Percentiles rank a stretch among this genome's conserved stretches.
Evolutionary conservation across 1,140 invertebrate species (phyloP).

Genomic region (Dufourea novaeangliae): DNA sequence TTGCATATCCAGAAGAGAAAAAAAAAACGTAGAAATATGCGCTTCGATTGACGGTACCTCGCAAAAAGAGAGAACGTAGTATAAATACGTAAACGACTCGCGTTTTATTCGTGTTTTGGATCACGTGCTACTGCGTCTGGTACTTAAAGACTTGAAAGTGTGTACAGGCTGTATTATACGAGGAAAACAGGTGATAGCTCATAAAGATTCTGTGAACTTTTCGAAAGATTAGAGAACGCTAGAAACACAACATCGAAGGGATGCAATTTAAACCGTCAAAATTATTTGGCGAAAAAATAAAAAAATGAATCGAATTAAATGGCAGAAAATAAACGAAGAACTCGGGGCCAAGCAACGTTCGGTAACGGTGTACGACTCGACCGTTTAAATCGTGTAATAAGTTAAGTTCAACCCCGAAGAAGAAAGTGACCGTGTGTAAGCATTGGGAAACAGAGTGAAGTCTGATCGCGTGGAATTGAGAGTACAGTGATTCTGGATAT

Average conservation of each 20-base stretch:
- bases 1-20: not conserved
- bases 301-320: too few relatives aligned
- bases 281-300: too few relatives aligned
- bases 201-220: too few relatives aligned
- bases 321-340: not conserved
- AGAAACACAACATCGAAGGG: too few relatives aligned
- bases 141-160: not conserved
- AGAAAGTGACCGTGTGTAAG: slow-evolving; percentile 21
- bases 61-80: not conserved
- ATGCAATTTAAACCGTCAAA: too few relatives aligned
- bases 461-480: not conserved
- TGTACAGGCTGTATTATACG: too few relatives aligned
- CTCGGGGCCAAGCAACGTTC: too few relatives aligned
- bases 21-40: not conserved
- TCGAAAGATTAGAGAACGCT: too few relatives aligned
- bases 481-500: not conserved
- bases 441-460: slow-evolving; percentile 16
- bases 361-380: slow-evolving; percentile 16
- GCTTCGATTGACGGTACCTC: not conserved
- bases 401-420: slow-evolving; percentile 63
- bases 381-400: slow-evolving; percentile 39
- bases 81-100: not conserved
- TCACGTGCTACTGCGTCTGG: not conserved
- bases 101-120: not conserved
- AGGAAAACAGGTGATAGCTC: too few relatives aligned